Conservation (phyloP, 2,797 vertebrate genomes). For the Picus viridis region DNA sequence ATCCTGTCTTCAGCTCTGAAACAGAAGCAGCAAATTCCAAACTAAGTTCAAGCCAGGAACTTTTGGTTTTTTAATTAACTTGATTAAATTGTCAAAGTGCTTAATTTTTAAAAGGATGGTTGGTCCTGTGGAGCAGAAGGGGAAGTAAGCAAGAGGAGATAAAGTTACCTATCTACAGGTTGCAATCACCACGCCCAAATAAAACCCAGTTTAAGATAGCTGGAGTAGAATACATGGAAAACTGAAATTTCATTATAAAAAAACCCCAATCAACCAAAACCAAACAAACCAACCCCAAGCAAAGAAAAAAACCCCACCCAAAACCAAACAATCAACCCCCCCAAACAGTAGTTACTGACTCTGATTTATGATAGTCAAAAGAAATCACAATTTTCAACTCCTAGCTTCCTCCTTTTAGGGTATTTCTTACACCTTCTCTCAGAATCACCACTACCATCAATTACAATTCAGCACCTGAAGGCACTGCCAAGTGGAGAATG, state of each 20-base stretch:
- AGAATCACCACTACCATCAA: not conserved
- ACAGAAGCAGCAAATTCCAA: conserved; percentile 67
- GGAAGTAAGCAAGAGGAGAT: conserved; percentile 50
- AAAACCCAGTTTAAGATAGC: not conserved
- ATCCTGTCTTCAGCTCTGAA: conserved; percentile 59
- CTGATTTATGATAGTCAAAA: not conserved
- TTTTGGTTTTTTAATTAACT: conserved; percentile 27
- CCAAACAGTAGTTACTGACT: not conserved
- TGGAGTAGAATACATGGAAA: not conserved
- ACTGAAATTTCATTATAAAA: not conserved
- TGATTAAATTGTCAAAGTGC: conserved; percentile 45
- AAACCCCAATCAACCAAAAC: not conserved
- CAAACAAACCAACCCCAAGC: too few relatives aligned
- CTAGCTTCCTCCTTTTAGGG: not conserved
- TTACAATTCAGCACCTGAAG: not conserved
- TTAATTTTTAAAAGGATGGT: conserved; percentile 55
- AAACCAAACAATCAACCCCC: too few relatives aligned
- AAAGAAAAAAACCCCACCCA: too few relatives aligned
- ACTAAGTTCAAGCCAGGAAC: conserved; percentile 55
- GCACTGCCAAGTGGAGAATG: not conserved
- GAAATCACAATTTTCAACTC: not conserved
- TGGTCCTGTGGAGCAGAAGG: conserved; percentile 51
- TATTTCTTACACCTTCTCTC: conserved; percentile 4
- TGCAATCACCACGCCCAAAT: not conserved
- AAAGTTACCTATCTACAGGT: conserved; percentile 39